A percentile compares a stretch with the other conserved stretches of the same genome.
Evolutionary conservation across 2,797 vertebrate genomes (phyloP).

Genomic region (Argentina silus): DNA sequence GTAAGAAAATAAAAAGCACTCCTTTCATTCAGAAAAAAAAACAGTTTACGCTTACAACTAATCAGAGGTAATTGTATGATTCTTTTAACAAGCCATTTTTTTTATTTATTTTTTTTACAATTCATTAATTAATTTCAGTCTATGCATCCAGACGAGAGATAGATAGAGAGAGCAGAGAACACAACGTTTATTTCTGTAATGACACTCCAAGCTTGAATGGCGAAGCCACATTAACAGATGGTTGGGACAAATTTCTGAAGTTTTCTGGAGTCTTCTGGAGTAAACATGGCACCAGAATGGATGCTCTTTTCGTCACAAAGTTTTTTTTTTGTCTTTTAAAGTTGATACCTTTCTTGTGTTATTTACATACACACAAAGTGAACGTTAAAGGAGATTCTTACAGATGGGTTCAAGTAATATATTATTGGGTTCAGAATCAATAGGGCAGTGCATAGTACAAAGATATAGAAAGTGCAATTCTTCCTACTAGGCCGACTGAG

Average conservation of each 20-base stretch:
- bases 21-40: constrained; percentile 97
- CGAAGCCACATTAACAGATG: constrained; percentile 92
- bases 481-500: constrained; percentile 87
- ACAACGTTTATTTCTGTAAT: constrained; percentile 96
- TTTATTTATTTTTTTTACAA: constrained; percentile 83
- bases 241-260: constrained; percentile 86
- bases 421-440: constrained; percentile 99
- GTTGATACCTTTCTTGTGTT: constrained; percentile 84
- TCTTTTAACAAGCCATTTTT: constrained; percentile 98
- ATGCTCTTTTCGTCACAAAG: constrained; percentile 80
- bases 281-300: constrained; percentile 86
- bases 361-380: constrained; percentile 95
- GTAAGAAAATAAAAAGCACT: constrained; percentile 99
- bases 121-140: constrained; percentile 95
- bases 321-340: constrained; percentile 68
- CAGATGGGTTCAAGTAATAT: constrained; percentile 98
- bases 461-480: constrained; percentile 99
- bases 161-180: constrained; percentile 97
- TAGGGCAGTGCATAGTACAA: constrained; percentile 99
- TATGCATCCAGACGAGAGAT: constrained; percentile 97
- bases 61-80: constrained; percentile 99
- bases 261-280: constrained; percentile 84
- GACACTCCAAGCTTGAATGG: constrained; percentile 97
- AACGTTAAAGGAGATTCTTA: constrained; percentile 89
- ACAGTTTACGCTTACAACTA: constrained; percentile 99